phyloP scores from a whole-genome alignment of 2,797 vertebrate genomes.

The Lithobates pipiens region DNA sequence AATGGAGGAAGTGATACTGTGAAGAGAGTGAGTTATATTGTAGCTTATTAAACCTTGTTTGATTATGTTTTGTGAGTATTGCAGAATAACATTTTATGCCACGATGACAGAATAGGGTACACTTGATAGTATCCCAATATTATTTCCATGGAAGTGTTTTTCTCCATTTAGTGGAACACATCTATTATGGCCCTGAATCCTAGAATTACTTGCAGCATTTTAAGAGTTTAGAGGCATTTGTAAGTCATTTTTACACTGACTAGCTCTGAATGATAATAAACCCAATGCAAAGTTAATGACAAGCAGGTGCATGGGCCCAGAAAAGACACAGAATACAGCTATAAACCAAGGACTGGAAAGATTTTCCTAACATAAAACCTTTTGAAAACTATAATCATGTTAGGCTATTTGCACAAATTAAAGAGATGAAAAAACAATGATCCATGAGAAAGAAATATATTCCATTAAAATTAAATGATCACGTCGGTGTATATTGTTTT shows the following conservation, averaged over 20 bases:
- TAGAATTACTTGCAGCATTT: too few relatives aligned
- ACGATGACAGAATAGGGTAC: too few relatives aligned
- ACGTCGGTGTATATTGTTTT: not conserved
- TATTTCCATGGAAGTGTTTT: not conserved
- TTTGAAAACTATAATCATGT: not conserved
- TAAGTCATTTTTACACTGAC: not conserved
- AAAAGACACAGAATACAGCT: not conserved
- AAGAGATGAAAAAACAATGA: not conserved
- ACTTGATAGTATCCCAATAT: too few relatives aligned
- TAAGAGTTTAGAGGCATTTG: too few relatives aligned
- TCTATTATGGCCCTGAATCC: not conserved
- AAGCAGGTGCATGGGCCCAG: conserved; percentile 23
- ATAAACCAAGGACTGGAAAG: not conserved
- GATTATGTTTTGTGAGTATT: too few relatives aligned
- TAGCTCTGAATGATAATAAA: not conserved
- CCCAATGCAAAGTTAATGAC: not conserved
- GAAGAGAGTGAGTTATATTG: too few relatives aligned
- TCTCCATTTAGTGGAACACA: not conserved
- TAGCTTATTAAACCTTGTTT: too few relatives aligned
- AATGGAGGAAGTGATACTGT: too few relatives aligned
- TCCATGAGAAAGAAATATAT: not conserved
- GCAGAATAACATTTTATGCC: too few relatives aligned
- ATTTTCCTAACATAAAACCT: not conserved
- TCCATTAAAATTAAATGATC: not conserved
- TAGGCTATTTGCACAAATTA: not conserved